Base-by-base conservation (phyloP, 2,888 invertebrate species). In the Cepaea hortensis region DNA sequence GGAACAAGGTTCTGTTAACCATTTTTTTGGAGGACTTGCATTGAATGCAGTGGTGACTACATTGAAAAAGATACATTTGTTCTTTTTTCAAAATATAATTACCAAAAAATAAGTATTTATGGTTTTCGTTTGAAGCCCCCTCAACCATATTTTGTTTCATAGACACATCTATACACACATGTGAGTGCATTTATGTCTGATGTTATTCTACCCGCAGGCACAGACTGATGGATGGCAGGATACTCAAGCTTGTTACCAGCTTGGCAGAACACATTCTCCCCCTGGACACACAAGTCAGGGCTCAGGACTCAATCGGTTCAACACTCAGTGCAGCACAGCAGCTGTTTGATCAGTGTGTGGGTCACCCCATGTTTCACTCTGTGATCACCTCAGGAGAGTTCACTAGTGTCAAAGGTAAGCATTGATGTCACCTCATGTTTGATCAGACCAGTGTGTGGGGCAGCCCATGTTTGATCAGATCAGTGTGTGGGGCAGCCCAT, bases 311-410 rank as follows among this genome's bases (percentile, higher is more conserved):
- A 1, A 5, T 9, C 0, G 23, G 73, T 23, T 35, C 70, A 20
- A n/a, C 46, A 20, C 7, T 6, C 15, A 15, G 5, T 75, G 18
- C 23, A 20, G 46, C 68, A 81, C 68, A 68, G 48, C 20, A 20
- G 3, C 81, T 81, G 50, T 70, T 50, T 70, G 50, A 50, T 68
- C 68, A 55, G 92, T 89, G 93, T 20, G 90, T 91, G 79, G 90
- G 90, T 62, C 93, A 93, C 84, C 91, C 93, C 0, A 88, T 87
- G 72, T 94, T 92, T 86, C 88, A 93, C 15, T 84, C 90, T 35
- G 90, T 91, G 50, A 91, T 94, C 91, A 90, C 93, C 80, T 89
- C 90, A 82, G 90, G 90, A 62, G 88, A 90, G 18, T n/a, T 35
- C 50, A 61, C 20, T 80, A 84, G 87, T 61, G 35, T 73, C 48